A percentile compares a stretch with the other conserved stretches of the same genome.
These are phyloP conservation scores for Cetoscarus ocellatus DNA, from an alignment of 2,797 vertebrate species.

Conservation along the genomic window DNA sequence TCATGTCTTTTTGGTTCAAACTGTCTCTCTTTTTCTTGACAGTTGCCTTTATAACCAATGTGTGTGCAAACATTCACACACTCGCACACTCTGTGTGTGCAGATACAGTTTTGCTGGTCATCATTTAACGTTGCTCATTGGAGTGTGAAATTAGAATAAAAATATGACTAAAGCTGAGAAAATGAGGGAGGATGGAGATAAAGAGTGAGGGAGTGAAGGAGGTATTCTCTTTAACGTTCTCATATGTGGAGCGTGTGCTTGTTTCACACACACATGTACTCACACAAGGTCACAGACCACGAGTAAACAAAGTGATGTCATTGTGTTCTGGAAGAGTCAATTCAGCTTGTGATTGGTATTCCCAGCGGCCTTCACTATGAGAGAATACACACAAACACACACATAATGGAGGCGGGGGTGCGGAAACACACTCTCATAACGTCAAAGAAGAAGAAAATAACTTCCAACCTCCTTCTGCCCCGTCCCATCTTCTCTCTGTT, in stretches of 20 bases:
- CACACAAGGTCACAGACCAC: not conserved
- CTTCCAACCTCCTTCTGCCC: conserved; percentile 6
- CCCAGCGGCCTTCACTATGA: conserved; percentile 9
- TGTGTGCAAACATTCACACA: conserved; percentile 11
- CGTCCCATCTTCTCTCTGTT: conserved; percentile 25
- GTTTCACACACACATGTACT: not conserved
- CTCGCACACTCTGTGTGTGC: conserved; percentile 30
- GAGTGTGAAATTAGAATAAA: conserved; percentile 83
- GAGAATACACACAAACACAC: conserved; percentile 14
- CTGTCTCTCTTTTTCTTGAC: conserved; percentile 5
- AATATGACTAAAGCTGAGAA: conserved; percentile 52
- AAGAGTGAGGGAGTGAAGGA: conserved; percentile 17
- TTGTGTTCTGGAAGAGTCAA: conserved; percentile 10
- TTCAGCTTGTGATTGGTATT: conserved; percentile 25
- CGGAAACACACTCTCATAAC: conserved; percentile 14
- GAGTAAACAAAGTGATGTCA: conserved; percentile 1
- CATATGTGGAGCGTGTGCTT: no score
- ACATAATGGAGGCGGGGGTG: conserved; percentile 6
- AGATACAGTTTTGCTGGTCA: conserved; percentile 64
- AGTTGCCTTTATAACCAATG: conserved; percentile 18
- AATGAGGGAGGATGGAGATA: conserved; percentile 18
- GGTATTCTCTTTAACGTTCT: not conserved
- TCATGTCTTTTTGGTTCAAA: conserved; percentile 4
- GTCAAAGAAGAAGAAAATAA: conserved; percentile 22
- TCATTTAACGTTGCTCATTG: conserved; percentile 75